phyloP scores from a whole-genome alignment of 2,888 invertebrate species.

The Melanostoma scalare region DNA sequence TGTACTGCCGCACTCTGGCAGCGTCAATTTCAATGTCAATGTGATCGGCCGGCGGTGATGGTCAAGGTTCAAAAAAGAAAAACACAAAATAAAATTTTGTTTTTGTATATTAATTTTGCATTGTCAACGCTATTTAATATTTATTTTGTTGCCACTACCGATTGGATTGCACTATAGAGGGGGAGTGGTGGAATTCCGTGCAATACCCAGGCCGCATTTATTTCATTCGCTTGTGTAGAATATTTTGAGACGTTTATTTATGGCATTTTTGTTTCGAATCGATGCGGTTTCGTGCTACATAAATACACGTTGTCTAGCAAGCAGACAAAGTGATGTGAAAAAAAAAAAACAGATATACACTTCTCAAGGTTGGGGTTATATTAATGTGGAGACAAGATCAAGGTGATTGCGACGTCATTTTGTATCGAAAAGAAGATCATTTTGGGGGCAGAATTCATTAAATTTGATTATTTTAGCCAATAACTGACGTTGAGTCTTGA shows the following conservation, averaged over 20 bases:
- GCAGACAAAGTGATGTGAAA: conserved; percentile 31
- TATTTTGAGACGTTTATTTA: conserved; percentile 49
- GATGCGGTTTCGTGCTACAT: conserved; percentile 32
- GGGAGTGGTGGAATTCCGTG: conserved; percentile 13
- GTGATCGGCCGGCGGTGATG: conserved; percentile 56
- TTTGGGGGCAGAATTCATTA: conserved; percentile 30
- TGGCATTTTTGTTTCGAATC: conserved; percentile 40
- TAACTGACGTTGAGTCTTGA: too few relatives aligned
- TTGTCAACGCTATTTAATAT: conserved; percentile 56
- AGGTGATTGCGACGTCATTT: conserved; percentile 52
- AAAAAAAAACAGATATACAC: conserved; percentile 41
- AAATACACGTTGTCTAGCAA: conserved; percentile 30
- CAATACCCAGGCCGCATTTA: conserved; percentile 27
- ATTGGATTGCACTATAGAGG: conserved; percentile 21
- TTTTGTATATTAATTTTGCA: conserved; percentile 37
- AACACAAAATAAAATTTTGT: conserved; percentile 43
- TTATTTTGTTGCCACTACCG: conserved; percentile 27
- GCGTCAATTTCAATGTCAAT: conserved; percentile 66
- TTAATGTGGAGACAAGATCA: conserved; percentile 70
- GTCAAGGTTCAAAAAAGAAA: conserved; percentile 66
- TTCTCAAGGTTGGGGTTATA: conserved; percentile 70
- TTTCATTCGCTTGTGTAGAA: conserved; percentile 48
- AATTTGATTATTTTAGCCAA: neutral
- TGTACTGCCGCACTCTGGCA: conserved; percentile 6
- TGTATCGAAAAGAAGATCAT: conserved; percentile 19